phyloP scores from a whole-genome alignment of 2,113 vertebrate genomes.

The Bubo blakistoni region DNA sequence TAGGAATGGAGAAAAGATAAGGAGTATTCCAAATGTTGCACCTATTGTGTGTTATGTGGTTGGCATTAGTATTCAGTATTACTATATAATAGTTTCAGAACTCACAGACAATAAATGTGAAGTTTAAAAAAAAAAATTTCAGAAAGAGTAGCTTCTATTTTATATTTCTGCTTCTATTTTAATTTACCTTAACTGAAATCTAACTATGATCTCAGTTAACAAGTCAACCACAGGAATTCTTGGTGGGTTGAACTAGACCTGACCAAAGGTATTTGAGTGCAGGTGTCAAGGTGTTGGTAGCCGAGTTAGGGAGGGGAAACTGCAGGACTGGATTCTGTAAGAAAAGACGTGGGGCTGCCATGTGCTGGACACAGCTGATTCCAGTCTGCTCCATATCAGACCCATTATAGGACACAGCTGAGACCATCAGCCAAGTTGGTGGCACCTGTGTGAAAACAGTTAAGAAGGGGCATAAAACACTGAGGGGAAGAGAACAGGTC shows the following conservation, averaged over 20 bases:
- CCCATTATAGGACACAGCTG: not conserved
- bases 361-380: not conserved
- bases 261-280: not conserved
- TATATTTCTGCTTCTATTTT: not conserved
- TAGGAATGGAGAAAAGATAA: not conserved
- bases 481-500: accelerated
- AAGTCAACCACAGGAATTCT: not conserved
- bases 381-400: not conserved
- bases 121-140: not conserved
- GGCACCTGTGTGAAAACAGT: not conserved
- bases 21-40: not conserved
- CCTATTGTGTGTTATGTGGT: not conserved
- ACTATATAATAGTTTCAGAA: not conserved
- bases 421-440: not conserved
- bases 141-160: not conserved
- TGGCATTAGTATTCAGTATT: not conserved
- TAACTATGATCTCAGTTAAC: not conserved
- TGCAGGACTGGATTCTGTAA: not conserved
- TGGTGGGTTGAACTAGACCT: not conserved
- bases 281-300: not conserved
- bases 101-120: not conserved
- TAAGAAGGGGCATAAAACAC: not conserved
- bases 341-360: not conserved
- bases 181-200: not conserved
- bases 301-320: not conserved